Evolutionary conservation across 2,797 vertebrate genomes (phyloP), one percentile per base, ranked within the genome.

Genomic region (Erpetoichthys calabaricus): DNA sequence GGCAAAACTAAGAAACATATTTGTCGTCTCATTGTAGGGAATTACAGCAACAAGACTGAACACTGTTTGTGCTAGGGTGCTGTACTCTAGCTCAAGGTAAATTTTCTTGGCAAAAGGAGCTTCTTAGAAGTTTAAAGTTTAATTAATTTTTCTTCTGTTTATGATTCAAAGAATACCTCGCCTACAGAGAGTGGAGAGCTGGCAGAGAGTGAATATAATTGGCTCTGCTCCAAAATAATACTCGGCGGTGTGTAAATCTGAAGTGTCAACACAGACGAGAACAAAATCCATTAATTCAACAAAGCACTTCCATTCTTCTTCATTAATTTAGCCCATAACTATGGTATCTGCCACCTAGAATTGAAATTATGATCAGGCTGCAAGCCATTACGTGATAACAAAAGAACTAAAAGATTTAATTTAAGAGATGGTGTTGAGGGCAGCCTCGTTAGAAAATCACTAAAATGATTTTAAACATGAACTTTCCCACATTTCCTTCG

Each of bases 1-100:
- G 53, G 41, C 4, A 42, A 42, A 42, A 54, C 41, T 7, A 8
- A 54, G n/a, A 42, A 54, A 41, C 53, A 54, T 54, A 54, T 54
- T 54, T 42, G 53, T 54, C 53, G 53, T 54, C 53, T 43, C 53
- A 54, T 42, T 54, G 25, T 42, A 54, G 44, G 53, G 53, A 54
- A 53, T 53, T 42, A 25, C 52, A 53, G 52, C 52, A 53, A 54
- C 53, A 54, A 54, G 53, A 54, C 4, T 4, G 41, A 54, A 54
- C 53, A 42, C 53, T 54, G 41, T 42, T 42, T 54, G 10, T 42
- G 53, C 41, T 3, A 54, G 53, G 47, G 41, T 3, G 6, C 53
- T 42, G 41, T 54, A 25, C 25, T 25, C 25, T 25, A 42, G 53
- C 53, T 54, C 41, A 25, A 54, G 53, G 53, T 54, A 54, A 54